Evolutionary conservation across 2,888 invertebrate genomes (phyloP), one percentile per base, ranked within the genome.

Genomic region (Dermolepida albohirtum): DNA sequence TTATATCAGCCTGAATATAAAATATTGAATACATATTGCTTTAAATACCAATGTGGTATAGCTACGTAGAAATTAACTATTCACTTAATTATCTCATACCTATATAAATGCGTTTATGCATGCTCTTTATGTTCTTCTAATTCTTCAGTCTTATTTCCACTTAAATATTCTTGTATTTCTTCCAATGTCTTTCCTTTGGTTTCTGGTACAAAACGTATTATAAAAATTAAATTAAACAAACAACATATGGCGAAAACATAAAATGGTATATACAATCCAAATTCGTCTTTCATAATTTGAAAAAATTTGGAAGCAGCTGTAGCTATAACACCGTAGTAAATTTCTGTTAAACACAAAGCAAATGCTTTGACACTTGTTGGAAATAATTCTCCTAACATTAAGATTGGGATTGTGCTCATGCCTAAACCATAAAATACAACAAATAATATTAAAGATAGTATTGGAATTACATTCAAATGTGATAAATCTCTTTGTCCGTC

Each of bases 181-280:
- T 89, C 86, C 77, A 91, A 86, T 1, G 90, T 90, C 76, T 90
- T 90, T 66, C 90, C 90, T 79, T 89, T 91, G 1, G 91, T 91
- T 82, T 91, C 91, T 1, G 91, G 90, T 14, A 91, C 86, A 72
- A 86, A 81, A 17, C 87, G 79, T 59, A 86, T 74, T 76, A 90
- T 88, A 79, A 88, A 89, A 71, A 87, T 80, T 57, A 90, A 82
- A 0, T 90, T 89, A 64, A 89, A 67, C 22, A 88, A 78, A 11
- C 89, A 89, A 77, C 87, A 88, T 12, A 83, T 77, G 0, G 87
- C 84, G 80, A 90, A 91, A 74, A 87, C 87, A 83, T 88, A 88
- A 79, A 91, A 91, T 70, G 89, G 87, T 75, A 88, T 85, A 79
- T 89, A 87, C 74, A 89, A 87, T 49, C 88, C 89, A 68, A 85